Evolutionary conservation across 2,113 vertebrate genomes (phyloP).

Genomic region (Halcyon senegalensis): DNA sequence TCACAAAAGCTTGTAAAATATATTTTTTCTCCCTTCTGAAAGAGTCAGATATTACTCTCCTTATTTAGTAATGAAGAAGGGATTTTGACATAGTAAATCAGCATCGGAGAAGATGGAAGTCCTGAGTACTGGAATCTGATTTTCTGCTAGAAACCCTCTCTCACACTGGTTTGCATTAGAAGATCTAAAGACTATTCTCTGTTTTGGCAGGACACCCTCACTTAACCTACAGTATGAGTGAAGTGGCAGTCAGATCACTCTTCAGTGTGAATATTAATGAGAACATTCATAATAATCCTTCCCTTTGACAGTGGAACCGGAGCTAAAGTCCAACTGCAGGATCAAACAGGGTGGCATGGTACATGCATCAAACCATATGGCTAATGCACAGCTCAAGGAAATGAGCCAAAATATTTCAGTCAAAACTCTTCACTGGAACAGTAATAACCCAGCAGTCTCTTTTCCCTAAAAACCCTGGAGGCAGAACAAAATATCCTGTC

Average conservation of each 20-base stretch:
- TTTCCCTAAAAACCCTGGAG: constrained; percentile 55
- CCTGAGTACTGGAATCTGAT: neutral
- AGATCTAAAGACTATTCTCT: neutral
- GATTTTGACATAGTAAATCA: neutral
- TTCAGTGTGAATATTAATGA: constrained; percentile 32
- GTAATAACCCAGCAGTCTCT: constrained; percentile 31
- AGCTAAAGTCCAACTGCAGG: constrained; percentile 33
- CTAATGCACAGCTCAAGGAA: constrained; percentile 54
- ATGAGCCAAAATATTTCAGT: constrained; percentile 45
- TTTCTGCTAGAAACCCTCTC: neutral
- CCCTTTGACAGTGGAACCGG: constrained; percentile 22
- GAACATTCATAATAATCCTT: neutral
- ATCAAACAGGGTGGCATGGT: constrained; percentile 24
- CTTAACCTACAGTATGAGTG: neutral
- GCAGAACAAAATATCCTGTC: constrained; percentile 67
- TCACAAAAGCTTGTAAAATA: neutral
- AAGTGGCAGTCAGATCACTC: constrained; percentile 23
- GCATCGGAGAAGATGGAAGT: neutral
- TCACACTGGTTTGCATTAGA: constrained; percentile 15
- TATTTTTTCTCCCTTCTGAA: neutral
- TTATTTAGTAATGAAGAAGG: neutral
- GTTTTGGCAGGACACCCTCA: neutral
- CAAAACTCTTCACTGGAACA: constrained; percentile 51
- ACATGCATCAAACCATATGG: constrained; percentile 57
- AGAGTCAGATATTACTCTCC: neutral